These are phyloP conservation scores for Manduca sexta DNA, from an alignment of 1,140 invertebrate genomes.

Conservation along the genomic window DNA sequence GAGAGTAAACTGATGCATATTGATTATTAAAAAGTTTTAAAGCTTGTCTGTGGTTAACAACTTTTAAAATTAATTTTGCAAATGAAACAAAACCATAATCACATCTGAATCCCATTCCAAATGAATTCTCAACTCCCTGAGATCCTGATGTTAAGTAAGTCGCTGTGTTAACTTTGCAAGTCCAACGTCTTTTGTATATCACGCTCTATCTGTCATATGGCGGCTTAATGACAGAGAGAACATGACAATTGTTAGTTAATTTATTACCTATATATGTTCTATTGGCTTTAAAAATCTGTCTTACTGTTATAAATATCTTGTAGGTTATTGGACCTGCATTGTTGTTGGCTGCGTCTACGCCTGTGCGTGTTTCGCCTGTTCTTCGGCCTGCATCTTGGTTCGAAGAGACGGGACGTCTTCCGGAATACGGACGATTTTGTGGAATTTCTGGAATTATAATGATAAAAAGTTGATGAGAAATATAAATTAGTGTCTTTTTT, in stretches of 20 bases:
- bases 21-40: neutral
- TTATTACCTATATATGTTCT: neutral
- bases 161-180: neutral
- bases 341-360: conserved; percentile 21
- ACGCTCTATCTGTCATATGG: neutral
- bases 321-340: neutral
- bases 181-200: neutral
- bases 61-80: neutral
- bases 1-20: neutral
- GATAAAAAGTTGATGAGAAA: neutral
- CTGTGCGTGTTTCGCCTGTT: conserved; percentile 51
- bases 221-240: neutral
- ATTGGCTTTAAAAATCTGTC: neutral
- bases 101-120: conserved; percentile 7
- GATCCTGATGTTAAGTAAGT: conserved; percentile 29
- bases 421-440: conserved; percentile 85
- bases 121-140: conserved; percentile 18
- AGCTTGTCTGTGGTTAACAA: too few species aligned
- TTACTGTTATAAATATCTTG: neutral
- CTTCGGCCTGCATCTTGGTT: conserved; percentile 81
- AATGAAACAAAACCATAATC: neutral
- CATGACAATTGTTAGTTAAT: neutral
- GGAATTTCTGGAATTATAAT: conserved; percentile 82
- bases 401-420: conserved; percentile 83
- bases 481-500: neutral